These are phyloP conservation scores for Podocnemis expansa DNA, from an alignment of 2,113 vertebrate genomes.

Conservation along the genomic window DNA sequence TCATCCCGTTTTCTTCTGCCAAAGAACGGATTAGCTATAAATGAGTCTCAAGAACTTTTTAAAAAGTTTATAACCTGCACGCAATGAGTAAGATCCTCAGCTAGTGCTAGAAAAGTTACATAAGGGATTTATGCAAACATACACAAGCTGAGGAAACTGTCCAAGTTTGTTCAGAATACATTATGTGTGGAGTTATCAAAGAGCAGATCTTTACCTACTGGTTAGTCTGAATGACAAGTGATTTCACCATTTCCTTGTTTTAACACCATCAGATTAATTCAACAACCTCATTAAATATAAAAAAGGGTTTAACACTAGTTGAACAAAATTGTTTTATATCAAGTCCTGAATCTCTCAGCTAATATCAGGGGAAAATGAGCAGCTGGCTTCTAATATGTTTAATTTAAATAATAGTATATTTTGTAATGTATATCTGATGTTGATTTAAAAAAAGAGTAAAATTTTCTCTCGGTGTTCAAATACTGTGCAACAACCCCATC, in stretches of 20 bases:
- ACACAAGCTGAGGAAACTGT: background rate
- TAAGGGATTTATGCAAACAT: background rate
- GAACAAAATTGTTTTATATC: background rate
- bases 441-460: background rate
- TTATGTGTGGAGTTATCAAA: background rate
- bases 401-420: background rate
- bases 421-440: background rate
- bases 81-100: fast-evolving
- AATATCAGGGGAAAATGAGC: background rate
- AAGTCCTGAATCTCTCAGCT: background rate
- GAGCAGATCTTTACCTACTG: background rate
- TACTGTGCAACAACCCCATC: background rate
- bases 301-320: background rate
- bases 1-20: background rate
- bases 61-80: fast-evolving
- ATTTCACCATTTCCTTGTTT: background rate
- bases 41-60: background rate
- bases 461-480: background rate
- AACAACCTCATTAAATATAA: background rate
- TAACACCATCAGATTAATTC: background rate
- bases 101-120: background rate
- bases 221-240: background rate
- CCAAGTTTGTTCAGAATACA: fast-evolving
- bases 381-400: background rate
- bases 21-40: background rate